These are phyloP conservation scores for Anas platyrhynchos DNA, from an alignment of 2,113 vertebrate genomes.

Conservation along the genomic window DNA sequence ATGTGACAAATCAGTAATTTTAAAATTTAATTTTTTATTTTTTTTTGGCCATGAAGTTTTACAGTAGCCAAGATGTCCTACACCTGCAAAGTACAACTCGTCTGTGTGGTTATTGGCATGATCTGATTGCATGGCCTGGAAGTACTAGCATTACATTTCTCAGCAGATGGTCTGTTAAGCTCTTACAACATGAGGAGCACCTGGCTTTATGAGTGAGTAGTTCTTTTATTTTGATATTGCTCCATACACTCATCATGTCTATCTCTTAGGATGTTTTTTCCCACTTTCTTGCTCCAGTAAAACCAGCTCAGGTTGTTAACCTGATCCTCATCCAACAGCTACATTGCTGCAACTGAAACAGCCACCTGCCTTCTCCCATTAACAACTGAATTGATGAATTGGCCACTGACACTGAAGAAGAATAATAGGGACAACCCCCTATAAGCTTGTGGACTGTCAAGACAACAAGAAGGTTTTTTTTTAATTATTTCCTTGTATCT, in stretches of 20 bases:
- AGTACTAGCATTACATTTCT: fast-evolving
- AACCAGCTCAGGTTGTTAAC: not conserved
- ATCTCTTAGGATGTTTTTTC: not conserved
- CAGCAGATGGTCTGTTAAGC: not conserved
- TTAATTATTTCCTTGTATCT: not conserved
- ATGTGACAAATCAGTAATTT: not conserved
- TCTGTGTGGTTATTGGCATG: not conserved
- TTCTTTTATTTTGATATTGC: not conserved
- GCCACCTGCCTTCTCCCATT: not conserved
- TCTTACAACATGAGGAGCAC: not conserved
- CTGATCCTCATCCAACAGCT: not conserved
- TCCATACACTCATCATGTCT: not conserved
- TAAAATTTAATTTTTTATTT: no score
- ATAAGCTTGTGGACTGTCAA: not conserved
- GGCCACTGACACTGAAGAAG: not conserved
- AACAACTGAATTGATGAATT: not conserved
- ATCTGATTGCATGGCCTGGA: not conserved
- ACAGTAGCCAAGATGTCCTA: not conserved
- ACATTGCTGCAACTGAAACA: not conserved
- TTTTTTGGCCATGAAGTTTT: not conserved
- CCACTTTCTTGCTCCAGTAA: not conserved
- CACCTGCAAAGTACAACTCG: not conserved
- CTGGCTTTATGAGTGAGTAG: not conserved
- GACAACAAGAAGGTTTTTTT: not conserved
- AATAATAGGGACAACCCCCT: not conserved